Base-by-base conservation (phyloP, 2,797 vertebrate species). In the Aeoliscus strigatus region DNA sequence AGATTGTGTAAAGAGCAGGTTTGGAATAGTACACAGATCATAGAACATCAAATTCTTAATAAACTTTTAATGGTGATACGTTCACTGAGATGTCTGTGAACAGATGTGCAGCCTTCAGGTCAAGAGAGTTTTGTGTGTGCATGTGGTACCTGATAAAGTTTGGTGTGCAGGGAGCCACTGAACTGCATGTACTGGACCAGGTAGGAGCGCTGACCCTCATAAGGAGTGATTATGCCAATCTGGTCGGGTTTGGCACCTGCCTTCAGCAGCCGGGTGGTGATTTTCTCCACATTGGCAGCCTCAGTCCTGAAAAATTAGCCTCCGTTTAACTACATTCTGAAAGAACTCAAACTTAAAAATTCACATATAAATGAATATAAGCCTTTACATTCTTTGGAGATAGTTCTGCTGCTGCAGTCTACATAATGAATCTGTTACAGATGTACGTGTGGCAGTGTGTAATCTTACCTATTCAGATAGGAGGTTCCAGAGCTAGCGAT, bases 171-270 rank as follows among this genome's bases (percentile, higher is more conserved):
- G 18, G 96, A 99, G 52, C 96, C 96, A 0, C 96, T 99, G 84
- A 99, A 99, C 73, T 99, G 96, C 96, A 99, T 99, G 86, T 99
- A 99, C 75, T 99, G 96, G 68, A 99, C 96, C 85, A 99, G 85
- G 70, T 99, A 99, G 8, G 96, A 99, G 28, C 96, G 88, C 72
- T 98, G 96, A 2, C 96, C 96, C 75, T 98, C 96, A 0, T 98
- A 99, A 0, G 96, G 96, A 0, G 96, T 98, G 75, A 99, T 99
- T 72, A 99, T 98, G 34, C 96, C 96, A 0, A 99, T 99, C 86
- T 99, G 96, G 77, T 98, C 96, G 0, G 96, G 96, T 60, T 98
- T 99, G 54, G 96, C 96, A 3, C 96, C 96, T 0, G 96, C 96
- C 70, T 99, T 99, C 60, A 99, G 60, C 34, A 99, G 81, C 61